These are phyloP conservation scores for Spodoptera picta DNA, from an alignment of 2,888 invertebrate genomes.

Conservation along the genomic window DNA sequence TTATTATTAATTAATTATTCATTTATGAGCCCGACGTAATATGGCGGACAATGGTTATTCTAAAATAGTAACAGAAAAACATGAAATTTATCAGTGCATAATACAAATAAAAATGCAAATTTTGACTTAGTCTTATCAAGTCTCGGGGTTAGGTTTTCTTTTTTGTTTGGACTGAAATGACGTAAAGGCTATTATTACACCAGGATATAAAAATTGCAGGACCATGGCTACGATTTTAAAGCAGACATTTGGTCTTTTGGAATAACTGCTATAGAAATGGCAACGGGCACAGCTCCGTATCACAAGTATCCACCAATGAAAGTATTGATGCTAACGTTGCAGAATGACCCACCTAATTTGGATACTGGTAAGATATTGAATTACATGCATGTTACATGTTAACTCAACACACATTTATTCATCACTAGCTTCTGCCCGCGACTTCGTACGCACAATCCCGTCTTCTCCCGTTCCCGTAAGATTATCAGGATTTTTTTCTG, in stretches of 20 bases:
- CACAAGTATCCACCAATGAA: slow-evolving; percentile 99
- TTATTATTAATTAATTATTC: too few species aligned
- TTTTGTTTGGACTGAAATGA: slow-evolving; percentile 9
- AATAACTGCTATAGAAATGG: slow-evolving; percentile 99
- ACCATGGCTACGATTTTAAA: slow-evolving; percentile 99
- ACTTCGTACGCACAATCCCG: too few species aligned
- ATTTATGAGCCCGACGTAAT: too few species aligned
- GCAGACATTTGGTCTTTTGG: slow-evolving; percentile 95
- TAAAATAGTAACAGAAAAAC: too few species aligned
- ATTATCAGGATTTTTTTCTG: too few species aligned
- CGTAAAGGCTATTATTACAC: slow-evolving; percentile 9
- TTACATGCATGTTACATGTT: too few species aligned
- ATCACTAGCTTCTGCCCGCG: too few species aligned
- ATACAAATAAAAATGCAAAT: too few species aligned
- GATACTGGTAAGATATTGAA: slow-evolving; percentile 91
- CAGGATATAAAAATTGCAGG: slow-evolving; percentile 83
- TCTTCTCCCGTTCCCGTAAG: too few species aligned
- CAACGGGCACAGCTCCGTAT: slow-evolving; percentile 99
- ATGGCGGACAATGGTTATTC: too few species aligned
- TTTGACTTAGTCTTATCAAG: not conserved
- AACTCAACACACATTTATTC: too few species aligned
- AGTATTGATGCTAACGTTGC: slow-evolving; percentile 98
- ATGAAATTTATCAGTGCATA: too few species aligned
- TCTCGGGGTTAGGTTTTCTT: slow-evolving; percentile 1
- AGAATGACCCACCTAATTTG: slow-evolving; percentile 98